Percentiles rank a stretch among this genome's conserved stretches.
These are phyloP conservation scores for Lasioglossum figueresi DNA, from an alignment of 2,888 invertebrate genomes.

Conservation along the genomic window DNA sequence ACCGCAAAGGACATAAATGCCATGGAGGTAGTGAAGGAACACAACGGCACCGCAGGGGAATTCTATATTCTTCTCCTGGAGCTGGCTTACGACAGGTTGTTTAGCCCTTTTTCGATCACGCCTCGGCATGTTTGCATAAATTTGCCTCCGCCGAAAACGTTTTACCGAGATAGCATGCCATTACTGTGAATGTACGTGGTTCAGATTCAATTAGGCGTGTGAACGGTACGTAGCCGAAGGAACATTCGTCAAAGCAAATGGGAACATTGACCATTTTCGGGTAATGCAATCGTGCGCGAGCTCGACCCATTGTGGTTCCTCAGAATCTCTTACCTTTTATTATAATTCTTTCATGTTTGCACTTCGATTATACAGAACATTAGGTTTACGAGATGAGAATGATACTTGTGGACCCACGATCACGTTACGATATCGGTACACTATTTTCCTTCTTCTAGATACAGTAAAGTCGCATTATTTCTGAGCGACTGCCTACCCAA, in stretches of 20 bases:
- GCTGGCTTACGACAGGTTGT: slow-evolving; percentile 78
- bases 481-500: too few relatives aligned
- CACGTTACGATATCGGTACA: not conserved
- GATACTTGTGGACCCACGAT: not conserved
- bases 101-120: slow-evolving; percentile 41
- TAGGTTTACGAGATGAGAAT: not conserved
- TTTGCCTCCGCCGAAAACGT: slow-evolving; percentile 9
- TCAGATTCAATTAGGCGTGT: slow-evolving; percentile 32
- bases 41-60: slow-evolving; percentile 72
- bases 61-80: slow-evolving; percentile 76
- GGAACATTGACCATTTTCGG: not conserved
- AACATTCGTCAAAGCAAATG: slow-evolving; percentile 16
- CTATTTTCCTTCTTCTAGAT: too few relatives aligned
- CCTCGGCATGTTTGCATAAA: slow-evolving; percentile 45
- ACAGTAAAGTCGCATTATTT: too few relatives aligned
- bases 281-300: not conserved
- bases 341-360: not conserved
- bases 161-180: not conserved
- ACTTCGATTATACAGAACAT: not conserved
- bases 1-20: slow-evolving; percentile 70
- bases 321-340: not conserved
- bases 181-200: not conserved
- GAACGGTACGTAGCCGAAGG: slow-evolving; percentile 14
- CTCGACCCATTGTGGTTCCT: not conserved
- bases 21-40: slow-evolving; percentile 70